Conservation (phyloP, 2,113 vertebrate genomes). For the Bubo bubo region DNA sequence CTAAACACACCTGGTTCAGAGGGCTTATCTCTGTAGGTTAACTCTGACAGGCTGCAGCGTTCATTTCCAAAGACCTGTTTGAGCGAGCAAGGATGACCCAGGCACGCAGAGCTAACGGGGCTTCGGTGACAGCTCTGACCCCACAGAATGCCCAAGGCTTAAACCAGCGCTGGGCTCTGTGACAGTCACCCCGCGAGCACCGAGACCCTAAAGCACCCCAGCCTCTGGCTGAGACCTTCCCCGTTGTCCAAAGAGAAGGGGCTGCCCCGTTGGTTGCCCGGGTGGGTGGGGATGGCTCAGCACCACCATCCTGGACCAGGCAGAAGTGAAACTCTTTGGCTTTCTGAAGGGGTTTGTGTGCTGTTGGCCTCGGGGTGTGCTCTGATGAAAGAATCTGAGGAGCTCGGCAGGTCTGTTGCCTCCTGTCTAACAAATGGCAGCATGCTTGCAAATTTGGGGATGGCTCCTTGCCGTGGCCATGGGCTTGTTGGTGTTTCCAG, state of each 20-base stretch:
- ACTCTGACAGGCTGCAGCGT: neutral
- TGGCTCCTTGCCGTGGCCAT: neutral
- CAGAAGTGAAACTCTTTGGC: neutral
- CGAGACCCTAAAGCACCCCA: neutral
- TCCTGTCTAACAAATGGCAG: neutral
- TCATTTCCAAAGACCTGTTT: neutral
- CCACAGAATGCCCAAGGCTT: fast-evolving
- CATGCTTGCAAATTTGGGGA: neutral
- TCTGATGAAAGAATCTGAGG: neutral
- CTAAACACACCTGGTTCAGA: neutral
- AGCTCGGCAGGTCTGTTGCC: neutral
- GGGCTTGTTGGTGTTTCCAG: neutral
- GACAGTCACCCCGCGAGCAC: neutral
- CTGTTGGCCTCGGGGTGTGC: neutral
- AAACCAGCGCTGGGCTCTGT: neutral
- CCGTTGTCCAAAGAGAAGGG: neutral
- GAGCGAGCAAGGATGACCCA: neutral
- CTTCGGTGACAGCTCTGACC: neutral
- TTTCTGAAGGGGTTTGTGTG: neutral
- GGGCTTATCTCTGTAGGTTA: neutral
- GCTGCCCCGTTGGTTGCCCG: neutral
- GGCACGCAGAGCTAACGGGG: neutral
- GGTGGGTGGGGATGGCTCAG: neutral
- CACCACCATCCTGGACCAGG: neutral
- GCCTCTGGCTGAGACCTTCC: neutral